Evolutionary conservation across 2,888 invertebrate species (phyloP), one percentile per base, ranked within the genome.

Genomic region (Erebia aethiops): DNA sequence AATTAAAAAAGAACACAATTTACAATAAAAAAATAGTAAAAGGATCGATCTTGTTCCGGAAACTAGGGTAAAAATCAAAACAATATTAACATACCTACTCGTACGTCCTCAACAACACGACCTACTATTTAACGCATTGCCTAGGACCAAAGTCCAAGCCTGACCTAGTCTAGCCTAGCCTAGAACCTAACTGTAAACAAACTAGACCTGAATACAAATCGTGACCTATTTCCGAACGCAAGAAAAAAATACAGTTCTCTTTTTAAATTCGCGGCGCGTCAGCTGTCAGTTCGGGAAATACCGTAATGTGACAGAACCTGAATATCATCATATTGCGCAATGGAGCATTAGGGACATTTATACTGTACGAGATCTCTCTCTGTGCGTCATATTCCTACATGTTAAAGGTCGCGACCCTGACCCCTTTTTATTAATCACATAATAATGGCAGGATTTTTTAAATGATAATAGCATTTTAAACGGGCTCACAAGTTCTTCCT

Each of bases 191-290:
- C 73, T 67, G 73, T 74, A 67, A 26, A 35, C 21, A 18, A 60
- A 66, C 61, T 52, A 52, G 16, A 41, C 65, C 18, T 63, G 72
- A 82, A 81, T 83, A 81, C 85, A 87, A 87, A 87, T 81, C 78
- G 74, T 83, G 86, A 84, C 87, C 88, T 80, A 84, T 84, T 80
- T 84, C 8, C 46, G 52, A 41, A 21, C 60, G 26, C 35, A 60
- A 26, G 46, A 82, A 82, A 82, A n/a, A 81, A 79, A 79, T 80
- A 85, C 84, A 83, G 85, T 84, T 67, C 60, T 85, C 83, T 82
- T 88, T 91, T 85, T 84, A 88, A 89, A 92, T 91, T 91, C 90
- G 87, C 91, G 85, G 80, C 84, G 80, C 85, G 83, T 75, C 76
- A 69, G 52, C 76, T 78, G 78, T 72, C 73, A 75, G 73, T 74